Percentiles rank a stretch among this genome's conserved stretches.
Conservation (phyloP, 2,797 vertebrate genomes). For the Lates japonicus region DNA sequence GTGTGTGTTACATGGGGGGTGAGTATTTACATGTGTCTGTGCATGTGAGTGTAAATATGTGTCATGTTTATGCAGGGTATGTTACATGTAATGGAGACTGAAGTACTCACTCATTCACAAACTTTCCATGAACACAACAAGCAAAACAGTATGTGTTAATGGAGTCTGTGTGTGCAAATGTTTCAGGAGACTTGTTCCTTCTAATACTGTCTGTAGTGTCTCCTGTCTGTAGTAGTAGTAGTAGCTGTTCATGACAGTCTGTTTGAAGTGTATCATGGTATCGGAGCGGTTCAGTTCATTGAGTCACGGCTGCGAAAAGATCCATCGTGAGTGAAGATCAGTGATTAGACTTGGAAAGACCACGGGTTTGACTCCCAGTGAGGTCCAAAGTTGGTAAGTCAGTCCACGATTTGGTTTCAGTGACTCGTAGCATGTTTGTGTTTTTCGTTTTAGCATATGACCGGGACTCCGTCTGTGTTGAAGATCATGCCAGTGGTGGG, state of each 20-base stretch:
- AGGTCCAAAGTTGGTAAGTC: constrained; percentile 3
- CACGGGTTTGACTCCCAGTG: not conserved
- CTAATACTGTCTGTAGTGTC: constrained; percentile 76
- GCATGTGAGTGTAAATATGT: constrained; percentile 52
- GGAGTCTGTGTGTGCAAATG: constrained; percentile 74
- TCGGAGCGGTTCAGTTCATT: constrained; percentile 20
- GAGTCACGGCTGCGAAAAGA: constrained; percentile 14
- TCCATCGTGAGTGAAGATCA: constrained; percentile 42
- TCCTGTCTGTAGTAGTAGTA: constrained; percentile 55
- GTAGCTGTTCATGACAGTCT: constrained; percentile 38
- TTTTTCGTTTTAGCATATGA: constrained; percentile 90
- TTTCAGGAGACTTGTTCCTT: constrained; percentile 49
- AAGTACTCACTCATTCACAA: constrained; percentile 51
- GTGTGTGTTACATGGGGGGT: constrained; percentile 66
- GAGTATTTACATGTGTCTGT: constrained; percentile 74
- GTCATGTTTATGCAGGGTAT: constrained; percentile 48
- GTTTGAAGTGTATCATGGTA: constrained; percentile 29
- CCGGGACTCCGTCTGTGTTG: constrained; percentile 96
- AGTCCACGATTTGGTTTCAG: constrained; percentile 28
- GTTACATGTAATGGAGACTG: constrained; percentile 68
- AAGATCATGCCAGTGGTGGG: constrained; percentile 99
- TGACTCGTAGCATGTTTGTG: not conserved
- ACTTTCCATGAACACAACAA: constrained; percentile 47
- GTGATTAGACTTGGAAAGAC: constrained; percentile 51
- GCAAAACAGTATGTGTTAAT: constrained; percentile 17